Conservation (phyloP, 2,888 invertebrate genomes). For the Rhamnusium bicolor region DNA sequence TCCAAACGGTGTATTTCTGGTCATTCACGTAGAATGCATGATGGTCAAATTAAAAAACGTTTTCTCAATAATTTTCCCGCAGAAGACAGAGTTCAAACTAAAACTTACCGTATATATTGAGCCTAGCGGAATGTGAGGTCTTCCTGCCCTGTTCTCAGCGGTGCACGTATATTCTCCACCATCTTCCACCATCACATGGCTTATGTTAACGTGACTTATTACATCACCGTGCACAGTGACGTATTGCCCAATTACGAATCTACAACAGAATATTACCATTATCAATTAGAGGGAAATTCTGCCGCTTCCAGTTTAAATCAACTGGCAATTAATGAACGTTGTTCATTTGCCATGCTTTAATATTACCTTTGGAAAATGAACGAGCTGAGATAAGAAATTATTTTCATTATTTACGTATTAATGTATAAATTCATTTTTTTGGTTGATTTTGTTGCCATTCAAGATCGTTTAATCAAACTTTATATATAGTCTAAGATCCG, state of each 20-base stretch:
- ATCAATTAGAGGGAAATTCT: neutral
- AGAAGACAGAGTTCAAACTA: neutral
- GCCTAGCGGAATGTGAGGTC: constrained; percentile 81
- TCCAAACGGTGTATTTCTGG: no score
- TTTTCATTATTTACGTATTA: no score
- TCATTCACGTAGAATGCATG: no score
- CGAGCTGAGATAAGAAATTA: no score
- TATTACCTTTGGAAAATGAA: no score
- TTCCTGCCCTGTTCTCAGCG: constrained; percentile 83
- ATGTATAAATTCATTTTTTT: no score
- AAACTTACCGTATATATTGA: constrained; percentile 85
- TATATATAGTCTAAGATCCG: no score
- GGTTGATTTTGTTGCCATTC: no score
- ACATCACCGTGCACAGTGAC: constrained; percentile 86
- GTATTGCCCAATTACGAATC: constrained; percentile 85
- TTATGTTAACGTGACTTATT: constrained; percentile 88
- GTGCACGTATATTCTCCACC: constrained; percentile 87
- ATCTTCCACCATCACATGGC: constrained; percentile 84
- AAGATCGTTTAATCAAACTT: no score
- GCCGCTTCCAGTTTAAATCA: neutral
- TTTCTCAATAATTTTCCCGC: no score
- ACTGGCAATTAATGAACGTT: neutral
- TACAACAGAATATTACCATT: constrained; percentile 63
- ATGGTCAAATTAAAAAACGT: no score
- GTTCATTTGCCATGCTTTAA: no score